These are phyloP conservation scores for Tipula lateralis DNA, from an alignment of 2,888 invertebrate genomes.

Conservation along the genomic window DNA sequence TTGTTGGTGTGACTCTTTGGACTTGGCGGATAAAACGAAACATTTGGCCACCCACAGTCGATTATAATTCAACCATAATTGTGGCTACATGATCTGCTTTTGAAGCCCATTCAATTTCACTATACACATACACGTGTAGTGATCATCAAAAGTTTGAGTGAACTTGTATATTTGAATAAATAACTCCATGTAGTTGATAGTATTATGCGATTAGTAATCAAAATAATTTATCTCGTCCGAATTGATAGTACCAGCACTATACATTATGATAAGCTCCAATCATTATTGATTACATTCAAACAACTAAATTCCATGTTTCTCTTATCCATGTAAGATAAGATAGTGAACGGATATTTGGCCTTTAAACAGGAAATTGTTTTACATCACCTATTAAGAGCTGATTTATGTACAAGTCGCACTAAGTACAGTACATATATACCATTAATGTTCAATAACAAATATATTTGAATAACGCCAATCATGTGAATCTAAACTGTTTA, in stretches of 20 bases:
- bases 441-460: too few relatives aligned
- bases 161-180: not conserved
- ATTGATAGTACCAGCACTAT: not conserved
- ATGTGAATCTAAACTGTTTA: not conserved
- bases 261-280: not conserved
- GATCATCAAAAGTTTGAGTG: too few relatives aligned
- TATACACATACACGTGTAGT: too few relatives aligned
- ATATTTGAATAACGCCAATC: not conserved
- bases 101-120: too few relatives aligned
- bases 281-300: not conserved
- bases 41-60: too few relatives aligned
- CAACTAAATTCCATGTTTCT: not conserved
- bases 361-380: not conserved
- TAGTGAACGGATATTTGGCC: not conserved
- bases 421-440: too few relatives aligned
- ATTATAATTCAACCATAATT: too few relatives aligned
- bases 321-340: not conserved
- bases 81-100: too few relatives aligned
- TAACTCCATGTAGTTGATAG: not conserved
- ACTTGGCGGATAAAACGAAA: too few relatives aligned
- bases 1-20: too few relatives aligned
- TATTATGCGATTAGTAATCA: not conserved
- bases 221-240: not conserved
- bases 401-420: too few relatives aligned
- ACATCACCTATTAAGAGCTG: not conserved